Conservation (phyloP, 2,888 invertebrate species). For the Cheilosia grossa region DNA sequence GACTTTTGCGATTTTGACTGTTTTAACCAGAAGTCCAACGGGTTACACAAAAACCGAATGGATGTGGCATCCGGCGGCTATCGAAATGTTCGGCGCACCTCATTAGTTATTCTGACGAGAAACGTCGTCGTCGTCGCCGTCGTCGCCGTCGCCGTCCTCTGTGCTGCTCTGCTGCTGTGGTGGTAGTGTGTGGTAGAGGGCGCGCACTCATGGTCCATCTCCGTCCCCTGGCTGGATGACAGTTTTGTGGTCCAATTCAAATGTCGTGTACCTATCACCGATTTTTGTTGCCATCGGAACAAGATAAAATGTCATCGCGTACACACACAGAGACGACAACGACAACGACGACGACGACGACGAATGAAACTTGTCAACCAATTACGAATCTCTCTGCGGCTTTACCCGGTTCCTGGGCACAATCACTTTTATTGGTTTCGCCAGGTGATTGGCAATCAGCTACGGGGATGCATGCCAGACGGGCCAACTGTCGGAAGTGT, state of each 20-base stretch:
- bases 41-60: slow-evolving; percentile 55
- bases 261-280: slow-evolving; percentile 74
- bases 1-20: slow-evolving; percentile 70
- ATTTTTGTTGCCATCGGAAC: slow-evolving; percentile 72
- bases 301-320: slow-evolving; percentile 70
- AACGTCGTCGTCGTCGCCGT: slow-evolving; percentile 33
- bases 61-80: slow-evolving; percentile 52
- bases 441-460: slow-evolving; percentile 63
- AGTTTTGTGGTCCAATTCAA: slow-evolving; percentile 74
- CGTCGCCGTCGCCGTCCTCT: slow-evolving; percentile 2
- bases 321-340: slow-evolving; percentile 20
- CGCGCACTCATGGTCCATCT: slow-evolving; percentile 4
- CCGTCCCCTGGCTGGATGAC: slow-evolving; percentile 36
- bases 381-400: slow-evolving; percentile 69
- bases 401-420: slow-evolving; percentile 44
- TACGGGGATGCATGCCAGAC: slow-evolving; percentile 37
- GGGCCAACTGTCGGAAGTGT: slow-evolving; percentile 67
- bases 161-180: not conserved
- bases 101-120: slow-evolving; percentile 75
- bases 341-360: slow-evolving; percentile 22
- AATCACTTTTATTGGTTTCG: slow-evolving; percentile 70
- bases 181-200: not conserved
- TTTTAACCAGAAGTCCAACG: slow-evolving; percentile 57
- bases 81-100: slow-evolving; percentile 73
- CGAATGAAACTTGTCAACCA: slow-evolving; percentile 74